Evolutionary conservation across 2,113 vertebrate genomes (phyloP), one percentile per base, ranked within the genome.

Genomic region (Lota lota): DNA sequence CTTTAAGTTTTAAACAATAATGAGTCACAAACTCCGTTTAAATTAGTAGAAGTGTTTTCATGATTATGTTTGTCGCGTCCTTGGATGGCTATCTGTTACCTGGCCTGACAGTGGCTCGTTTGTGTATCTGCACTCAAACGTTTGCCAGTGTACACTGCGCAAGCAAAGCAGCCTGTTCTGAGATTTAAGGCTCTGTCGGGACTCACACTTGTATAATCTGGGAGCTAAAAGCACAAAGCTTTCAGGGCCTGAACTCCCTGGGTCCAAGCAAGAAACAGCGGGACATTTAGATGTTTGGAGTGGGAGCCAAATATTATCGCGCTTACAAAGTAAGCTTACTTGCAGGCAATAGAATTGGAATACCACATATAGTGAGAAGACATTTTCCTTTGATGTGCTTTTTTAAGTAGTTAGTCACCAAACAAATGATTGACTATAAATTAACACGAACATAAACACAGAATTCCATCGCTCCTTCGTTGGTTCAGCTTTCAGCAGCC

Each of bases 61-160:
- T 73, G 60, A 22, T 61, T 28, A 21, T 63, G 59, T 54, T 36
- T 51, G n/a, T n/a, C n/a, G n/a, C n/a, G n/a, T 69, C 65, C 60
- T 68, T n/a, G 60, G 21, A 61, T 59, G 5, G 60, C 10, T 54
- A 58, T 36, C n/a, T 58, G 54, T 10, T 47, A 67, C 19, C 61
- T 67, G 61, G 75, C 65, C 67, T 78, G 77, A 77, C 71, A 80
- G 56, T 68, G 60, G 73, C 36, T 19, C 22, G 33, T 71, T 73
- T 81, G 60, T 47, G 22, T 65, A 63, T 73, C 40, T 50, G 61
- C 16, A 53, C 16, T 54, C 51, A 28, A 17, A 19, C 12, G 11
- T 47, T 47, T 4, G 61, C 14, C 12, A 56, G 19, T 63, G 18
- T 14, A 65, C 15, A 62, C 14, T 50, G 50, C 51, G 50, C 20